phyloP scores from a whole-genome alignment of 2,797 vertebrate genomes.

The Platyrinchus mystaceus region DNA sequence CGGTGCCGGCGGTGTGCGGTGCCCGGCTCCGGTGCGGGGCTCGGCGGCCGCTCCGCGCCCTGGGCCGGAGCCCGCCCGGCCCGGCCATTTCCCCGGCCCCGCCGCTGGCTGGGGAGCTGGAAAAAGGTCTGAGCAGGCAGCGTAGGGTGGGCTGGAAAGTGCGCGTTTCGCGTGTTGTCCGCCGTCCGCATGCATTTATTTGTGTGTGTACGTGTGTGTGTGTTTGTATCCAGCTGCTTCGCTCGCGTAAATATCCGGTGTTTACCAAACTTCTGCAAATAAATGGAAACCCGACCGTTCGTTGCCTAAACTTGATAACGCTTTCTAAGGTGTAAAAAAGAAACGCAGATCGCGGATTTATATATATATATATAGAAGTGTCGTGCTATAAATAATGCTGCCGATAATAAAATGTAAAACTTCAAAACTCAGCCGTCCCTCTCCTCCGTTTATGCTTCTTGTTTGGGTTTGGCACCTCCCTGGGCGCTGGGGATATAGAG shows the following conservation, averaged over 20 bases:
- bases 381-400: slow-evolving; percentile 29
- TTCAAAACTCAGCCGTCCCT: neutral
- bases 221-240: neutral
- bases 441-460: neutral
- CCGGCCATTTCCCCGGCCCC: neutral
- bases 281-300: neutral
- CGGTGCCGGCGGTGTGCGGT: neutral
- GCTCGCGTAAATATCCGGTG: neutral
- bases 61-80: neutral
- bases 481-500: neutral
- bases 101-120: neutral
- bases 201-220: neutral
- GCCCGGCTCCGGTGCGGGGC: neutral
- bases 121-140: neutral
- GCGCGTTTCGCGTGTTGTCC: neutral
- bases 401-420: slow-evolving; percentile 34
- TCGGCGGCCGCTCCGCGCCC: neutral
- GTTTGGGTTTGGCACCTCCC: slow-evolving; percentile 18
- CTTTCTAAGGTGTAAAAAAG: neutral
- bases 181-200: neutral
- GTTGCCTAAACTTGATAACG: neutral
- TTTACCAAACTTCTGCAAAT: slow-evolving; percentile 13
- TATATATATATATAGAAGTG: slow-evolving; percentile 23
- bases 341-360: neutral
- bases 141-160: neutral